phyloP scores from a whole-genome alignment of 2,113 vertebrate species.

The Indri indri region DNA sequence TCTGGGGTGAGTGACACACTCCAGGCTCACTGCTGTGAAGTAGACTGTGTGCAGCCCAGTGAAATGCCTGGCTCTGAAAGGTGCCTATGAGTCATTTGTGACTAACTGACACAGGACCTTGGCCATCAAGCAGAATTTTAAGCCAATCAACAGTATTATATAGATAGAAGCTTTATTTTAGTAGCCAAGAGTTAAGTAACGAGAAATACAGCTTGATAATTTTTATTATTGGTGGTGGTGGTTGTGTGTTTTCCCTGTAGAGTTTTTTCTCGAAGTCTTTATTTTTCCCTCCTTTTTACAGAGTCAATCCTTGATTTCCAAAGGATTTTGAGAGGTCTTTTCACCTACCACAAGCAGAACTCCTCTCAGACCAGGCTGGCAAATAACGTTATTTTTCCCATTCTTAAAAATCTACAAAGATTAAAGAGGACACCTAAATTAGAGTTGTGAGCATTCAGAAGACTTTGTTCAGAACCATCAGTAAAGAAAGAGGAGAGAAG shows the following conservation, averaged over 20 bases:
- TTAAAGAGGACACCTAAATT: neutral
- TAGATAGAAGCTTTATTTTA: neutral
- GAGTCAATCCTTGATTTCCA: neutral
- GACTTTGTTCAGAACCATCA: neutral
- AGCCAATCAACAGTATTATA: neutral
- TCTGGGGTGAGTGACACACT: neutral
- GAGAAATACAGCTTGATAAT: neutral
- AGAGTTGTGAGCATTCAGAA: neutral
- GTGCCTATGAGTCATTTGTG: neutral
- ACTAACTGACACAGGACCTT: neutral
- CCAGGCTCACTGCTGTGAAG: neutral
- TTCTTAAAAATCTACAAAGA: neutral
- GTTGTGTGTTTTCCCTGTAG: neutral
- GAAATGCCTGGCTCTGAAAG: neutral
- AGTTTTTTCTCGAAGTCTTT: neutral
- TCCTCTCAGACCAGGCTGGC: neutral
- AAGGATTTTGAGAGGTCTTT: constrained; percentile 13
- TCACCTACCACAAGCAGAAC: neutral
- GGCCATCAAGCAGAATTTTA: neutral
- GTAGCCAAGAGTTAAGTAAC: neutral
- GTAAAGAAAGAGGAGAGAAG: neutral
- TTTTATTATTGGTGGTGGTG: neutral
- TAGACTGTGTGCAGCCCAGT: neutral
- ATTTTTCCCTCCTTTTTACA: neutral
- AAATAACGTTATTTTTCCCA: neutral